These are phyloP conservation scores for Gryon sp. DNA, from an alignment of 1,140 invertebrate species.

Conservation along the genomic window DNA sequence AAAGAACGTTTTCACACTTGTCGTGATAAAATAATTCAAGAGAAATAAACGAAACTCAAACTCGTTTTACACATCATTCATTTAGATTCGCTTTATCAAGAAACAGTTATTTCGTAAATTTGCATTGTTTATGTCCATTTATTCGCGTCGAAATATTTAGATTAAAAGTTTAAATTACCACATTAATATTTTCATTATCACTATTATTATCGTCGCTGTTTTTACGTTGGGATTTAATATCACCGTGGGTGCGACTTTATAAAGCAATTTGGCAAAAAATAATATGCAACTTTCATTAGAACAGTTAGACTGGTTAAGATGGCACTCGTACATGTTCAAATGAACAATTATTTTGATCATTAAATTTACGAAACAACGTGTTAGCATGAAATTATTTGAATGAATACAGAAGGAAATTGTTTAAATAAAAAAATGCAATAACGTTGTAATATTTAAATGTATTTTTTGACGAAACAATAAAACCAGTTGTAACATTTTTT, in stretches of 20 bases:
- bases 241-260: slow-evolving; percentile 21
- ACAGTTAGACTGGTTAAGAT: slow-evolving; percentile 12
- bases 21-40: slow-evolving; percentile 33
- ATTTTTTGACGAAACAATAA: too few species aligned
- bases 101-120: slow-evolving; percentile 44
- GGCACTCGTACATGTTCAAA: too few species aligned
- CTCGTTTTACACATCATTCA: slow-evolving; percentile 42
- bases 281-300: slow-evolving; percentile 18
- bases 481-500: too few species aligned
- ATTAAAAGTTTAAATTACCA: slow-evolving; percentile 45
- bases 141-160: slow-evolving; percentile 38
- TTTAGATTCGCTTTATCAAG: slow-evolving; percentile 44
- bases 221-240: slow-evolving; percentile 21
- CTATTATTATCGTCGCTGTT: slow-evolving; percentile 18
- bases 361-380: too few species aligned
- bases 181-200: slow-evolving; percentile 27
- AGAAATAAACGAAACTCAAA: slow-evolving; percentile 38
- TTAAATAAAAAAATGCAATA: not conserved
- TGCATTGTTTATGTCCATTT: slow-evolving; percentile 41
- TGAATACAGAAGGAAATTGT: too few species aligned
- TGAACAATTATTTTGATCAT: too few species aligned
- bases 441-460: not conserved
- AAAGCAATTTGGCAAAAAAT: slow-evolving; percentile 35
- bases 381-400: too few species aligned
- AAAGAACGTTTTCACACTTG: slow-evolving; percentile 27